Conservation (phyloP, 2,797 vertebrate species). For the Anguilla obscura region DNA sequence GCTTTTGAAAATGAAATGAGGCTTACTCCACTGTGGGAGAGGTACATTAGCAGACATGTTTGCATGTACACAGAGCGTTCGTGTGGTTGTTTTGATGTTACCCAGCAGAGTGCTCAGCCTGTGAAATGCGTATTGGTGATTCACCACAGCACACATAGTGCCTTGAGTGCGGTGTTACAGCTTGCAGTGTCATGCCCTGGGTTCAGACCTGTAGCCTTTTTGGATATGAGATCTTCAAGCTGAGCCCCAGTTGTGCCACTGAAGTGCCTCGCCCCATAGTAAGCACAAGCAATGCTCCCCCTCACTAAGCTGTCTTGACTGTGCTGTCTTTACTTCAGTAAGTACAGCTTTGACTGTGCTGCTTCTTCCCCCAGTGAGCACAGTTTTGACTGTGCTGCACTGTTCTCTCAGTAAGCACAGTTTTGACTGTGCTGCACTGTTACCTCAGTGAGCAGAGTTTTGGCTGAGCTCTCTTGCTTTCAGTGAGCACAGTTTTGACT, state of each 20-base stretch:
- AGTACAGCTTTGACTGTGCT: too few relatives aligned
- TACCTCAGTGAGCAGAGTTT: too few relatives aligned
- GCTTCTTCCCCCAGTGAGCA: too few relatives aligned
- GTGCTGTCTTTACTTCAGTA: too few relatives aligned
- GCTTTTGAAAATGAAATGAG: neutral
- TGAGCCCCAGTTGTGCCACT: neutral
- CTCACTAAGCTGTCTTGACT: too few relatives aligned
- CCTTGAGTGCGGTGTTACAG: neutral
- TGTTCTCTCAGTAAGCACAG: too few relatives aligned
- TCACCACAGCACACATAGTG: neutral
- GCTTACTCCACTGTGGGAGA: slow-evolving; percentile 8
- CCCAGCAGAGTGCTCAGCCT: neutral
- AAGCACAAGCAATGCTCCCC: neutral
- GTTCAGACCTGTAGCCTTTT: neutral
- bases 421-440: too few relatives aligned
- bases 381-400: too few relatives aligned
- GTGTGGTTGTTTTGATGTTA: neutral
- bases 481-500: slow-evolving; percentile 91
- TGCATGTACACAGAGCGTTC: neutral
- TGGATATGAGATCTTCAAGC: neutral
- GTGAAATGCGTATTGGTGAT: neutral
- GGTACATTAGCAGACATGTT: neutral
- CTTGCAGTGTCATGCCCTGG: neutral
- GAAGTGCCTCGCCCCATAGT: neutral
- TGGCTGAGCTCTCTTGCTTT: neutral